Conservation (phyloP, 2,888 invertebrate species). For the Cephus spinipes region DNA sequence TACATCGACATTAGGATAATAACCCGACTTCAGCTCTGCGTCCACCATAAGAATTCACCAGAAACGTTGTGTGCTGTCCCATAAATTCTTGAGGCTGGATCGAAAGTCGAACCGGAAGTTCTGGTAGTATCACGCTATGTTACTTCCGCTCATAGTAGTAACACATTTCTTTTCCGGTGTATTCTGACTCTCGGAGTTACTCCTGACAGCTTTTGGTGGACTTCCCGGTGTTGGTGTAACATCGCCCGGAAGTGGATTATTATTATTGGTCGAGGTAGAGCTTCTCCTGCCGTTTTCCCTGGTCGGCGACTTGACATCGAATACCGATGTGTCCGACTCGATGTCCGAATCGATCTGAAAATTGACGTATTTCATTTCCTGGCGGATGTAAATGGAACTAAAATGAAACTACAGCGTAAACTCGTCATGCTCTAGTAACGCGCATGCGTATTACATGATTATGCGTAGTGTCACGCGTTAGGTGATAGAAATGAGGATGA, state of each 20-base stretch:
- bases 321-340: constrained; percentile 73
- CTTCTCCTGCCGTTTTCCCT: constrained; percentile 67
- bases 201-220: constrained; percentile 67
- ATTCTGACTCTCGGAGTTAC: constrained; percentile 70
- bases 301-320: constrained; percentile 71
- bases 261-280: constrained; percentile 69
- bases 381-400: not conserved
- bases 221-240: constrained; percentile 63
- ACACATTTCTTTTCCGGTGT: constrained; percentile 70
- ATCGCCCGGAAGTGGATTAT: constrained; percentile 65
- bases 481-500: constrained; percentile 20
- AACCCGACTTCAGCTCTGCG: not conserved
- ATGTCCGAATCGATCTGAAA: constrained; percentile 73
- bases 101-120: constrained; percentile 61
- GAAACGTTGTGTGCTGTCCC: constrained; percentile 59
- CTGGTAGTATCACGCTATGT: constrained; percentile 70
- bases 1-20: not conserved
- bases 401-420: too few relatives aligned
- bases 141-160: constrained; percentile 71
- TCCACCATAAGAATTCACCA: constrained; percentile 42
- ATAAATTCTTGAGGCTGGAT: constrained; percentile 56
- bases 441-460: too few relatives aligned
- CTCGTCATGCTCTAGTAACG: too few relatives aligned
- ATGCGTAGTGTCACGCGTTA: not conserved
- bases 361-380: not conserved